Percentiles rank a stretch among this genome's conserved stretches.
Conservation (phyloP, 2,113 vertebrate species). For the Synchiropus splendidus region DNA sequence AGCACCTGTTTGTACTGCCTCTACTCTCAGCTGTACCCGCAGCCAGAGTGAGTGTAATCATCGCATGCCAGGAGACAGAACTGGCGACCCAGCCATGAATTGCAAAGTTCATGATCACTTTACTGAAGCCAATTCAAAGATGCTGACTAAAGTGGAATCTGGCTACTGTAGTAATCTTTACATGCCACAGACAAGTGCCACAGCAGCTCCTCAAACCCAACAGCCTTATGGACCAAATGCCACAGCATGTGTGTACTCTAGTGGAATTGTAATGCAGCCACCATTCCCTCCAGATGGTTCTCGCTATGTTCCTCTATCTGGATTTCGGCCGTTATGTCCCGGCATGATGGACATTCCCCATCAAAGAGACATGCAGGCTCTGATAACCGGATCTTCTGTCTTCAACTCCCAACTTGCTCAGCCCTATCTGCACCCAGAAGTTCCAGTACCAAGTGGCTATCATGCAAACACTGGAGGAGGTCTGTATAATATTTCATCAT, state of each 20-base stretch:
- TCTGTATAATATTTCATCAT: constrained; percentile 49
- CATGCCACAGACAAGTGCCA: constrained; percentile 41
- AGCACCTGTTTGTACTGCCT: constrained; percentile 10
- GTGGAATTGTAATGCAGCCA: constrained; percentile 40
- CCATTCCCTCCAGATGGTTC: constrained; percentile 45
- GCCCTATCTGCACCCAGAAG: constrained; percentile 61
- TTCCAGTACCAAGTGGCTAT: constrained; percentile 49
- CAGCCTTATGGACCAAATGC: constrained; percentile 31
- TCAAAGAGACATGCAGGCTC: constrained; percentile 46
- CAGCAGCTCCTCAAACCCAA: constrained; percentile 18
- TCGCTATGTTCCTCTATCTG: constrained; percentile 40
- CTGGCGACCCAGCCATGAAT: constrained; percentile 3
- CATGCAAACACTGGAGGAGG: constrained; percentile 43
- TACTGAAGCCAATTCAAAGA: constrained; percentile 21
- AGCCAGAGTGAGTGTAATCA: constrained; percentile 51
- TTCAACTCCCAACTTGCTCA: constrained; percentile 59
- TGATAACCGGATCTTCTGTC: constrained; percentile 57
- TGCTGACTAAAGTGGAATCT: constrained; percentile 54
- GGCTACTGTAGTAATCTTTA: constrained; percentile 67
- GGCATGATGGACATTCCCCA: constrained; percentile 35
- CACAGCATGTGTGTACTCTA: constrained; percentile 7
- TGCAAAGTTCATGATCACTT: constrained; percentile 17
- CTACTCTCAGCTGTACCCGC: constrained; percentile 34
- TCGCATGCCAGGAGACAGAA: constrained; percentile 12
- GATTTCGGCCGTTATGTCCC: constrained; percentile 44